phyloP scores from a whole-genome alignment of 2,888 invertebrate species.

The Lucinisca nassula region DNA sequence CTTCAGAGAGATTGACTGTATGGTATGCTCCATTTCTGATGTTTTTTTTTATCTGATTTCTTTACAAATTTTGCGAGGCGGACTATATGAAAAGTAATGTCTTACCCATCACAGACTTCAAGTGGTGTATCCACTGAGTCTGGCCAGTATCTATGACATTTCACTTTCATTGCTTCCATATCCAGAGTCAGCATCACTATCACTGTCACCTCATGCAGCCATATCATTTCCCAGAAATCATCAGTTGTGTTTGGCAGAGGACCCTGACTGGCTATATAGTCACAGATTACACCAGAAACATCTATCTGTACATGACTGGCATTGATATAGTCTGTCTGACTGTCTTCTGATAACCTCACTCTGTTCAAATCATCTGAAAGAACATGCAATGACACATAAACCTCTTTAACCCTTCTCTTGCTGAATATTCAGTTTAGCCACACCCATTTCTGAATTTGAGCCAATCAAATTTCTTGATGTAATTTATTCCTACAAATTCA shows the following conservation, averaged over 20 bases:
- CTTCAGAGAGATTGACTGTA: too few relatives aligned
- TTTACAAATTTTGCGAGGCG: too few relatives aligned
- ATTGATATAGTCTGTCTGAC: slow-evolving; percentile 84
- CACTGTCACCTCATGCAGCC: slow-evolving; percentile 96
- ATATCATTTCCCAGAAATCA: slow-evolving; percentile 99
- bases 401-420: too few relatives aligned
- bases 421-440: too few relatives aligned
- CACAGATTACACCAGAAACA: slow-evolving; percentile 68
- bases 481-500: too few relatives aligned
- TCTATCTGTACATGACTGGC: slow-evolving; percentile 82
- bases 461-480: too few relatives aligned
- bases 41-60: too few relatives aligned
- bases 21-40: too few relatives aligned
- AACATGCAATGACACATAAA: neutral
- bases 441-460: too few relatives aligned
- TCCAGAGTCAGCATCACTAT: slow-evolving; percentile 97
- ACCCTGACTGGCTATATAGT: slow-evolving; percentile 89
- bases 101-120: slow-evolving; percentile 76
- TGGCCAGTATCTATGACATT: slow-evolving; percentile 99
- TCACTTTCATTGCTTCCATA: slow-evolving; percentile 96
- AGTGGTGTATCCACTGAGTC: slow-evolving; percentile 80
- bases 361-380: slow-evolving; percentile 85
- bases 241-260: slow-evolving; percentile 96
- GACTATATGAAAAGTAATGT: too few relatives aligned
- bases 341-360: slow-evolving; percentile 75